Base-by-base conservation (phyloP, 1,140 invertebrate species). In the Leptinotarsa defecta region DNA sequence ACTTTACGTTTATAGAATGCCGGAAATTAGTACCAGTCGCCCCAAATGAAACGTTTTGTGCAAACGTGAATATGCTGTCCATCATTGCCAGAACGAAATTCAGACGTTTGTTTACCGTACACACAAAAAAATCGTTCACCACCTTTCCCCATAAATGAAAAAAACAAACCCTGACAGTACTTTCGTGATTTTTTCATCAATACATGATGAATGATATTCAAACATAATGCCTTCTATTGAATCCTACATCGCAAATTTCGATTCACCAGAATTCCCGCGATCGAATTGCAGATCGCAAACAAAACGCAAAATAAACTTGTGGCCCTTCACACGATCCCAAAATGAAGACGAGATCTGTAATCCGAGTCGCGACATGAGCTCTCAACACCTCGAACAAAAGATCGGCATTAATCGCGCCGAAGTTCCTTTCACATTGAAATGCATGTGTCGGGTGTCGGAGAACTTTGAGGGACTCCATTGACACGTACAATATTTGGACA, bases 401-500 rank as follows among this genome's bases (percentile, higher is more conserved):
- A 57, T 68, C 76, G 68, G 76, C 73, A 77, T 77, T 77, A 74
- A 77, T 77, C 76, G 74, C 76, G 67, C 57, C 73, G 57, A 74
- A 77, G 73, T 71, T 65, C 76, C 65, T 74, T 77, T 77, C 76
- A 72, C 43, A 77, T 77, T 77, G 65, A 77, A 77, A 77, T 77
- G 52, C 70, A 49, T 57, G n/a, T 19, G 52, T 57, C 52, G 52
- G 52, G 52, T 57, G 52, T 57, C 52, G 52, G 52, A 15, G 74
- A 73, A 68, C 73, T 77, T 75, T 75, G 63, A 68, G 74, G 27
- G 70, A 63, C 70, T 74, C 72, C 73, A 77, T 74, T 77, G 76
- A 77, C 73, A 74, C 65, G 73, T 77, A 71, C 74, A 77, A 77
- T 77, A 77, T 77, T 77, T 77, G 69, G 76, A 77, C 76, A 74